Percentiles rank a stretch among this genome's conserved stretches.
phyloP scores from a whole-genome alignment of 1,140 invertebrate species.

The Orius laevigatus region DNA sequence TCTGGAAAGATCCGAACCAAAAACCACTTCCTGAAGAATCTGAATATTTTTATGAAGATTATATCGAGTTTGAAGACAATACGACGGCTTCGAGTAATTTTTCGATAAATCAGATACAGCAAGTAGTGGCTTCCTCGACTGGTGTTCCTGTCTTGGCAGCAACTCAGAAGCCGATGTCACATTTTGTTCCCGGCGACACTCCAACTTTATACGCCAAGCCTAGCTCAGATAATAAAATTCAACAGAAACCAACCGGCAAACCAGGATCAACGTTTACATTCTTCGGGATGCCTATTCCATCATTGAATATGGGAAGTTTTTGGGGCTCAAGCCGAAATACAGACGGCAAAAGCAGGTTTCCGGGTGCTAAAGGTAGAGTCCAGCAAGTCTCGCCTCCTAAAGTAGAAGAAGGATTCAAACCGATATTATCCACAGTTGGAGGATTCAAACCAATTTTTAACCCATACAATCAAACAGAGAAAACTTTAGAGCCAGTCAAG shows the following conservation, averaged over 20 bases:
- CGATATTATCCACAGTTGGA: slow-evolving; percentile 45
- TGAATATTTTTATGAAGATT: slow-evolving; percentile 68
- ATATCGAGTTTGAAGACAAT: slow-evolving; percentile 49
- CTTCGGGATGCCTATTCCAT: slow-evolving; percentile 64
- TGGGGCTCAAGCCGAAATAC: slow-evolving; percentile 35
- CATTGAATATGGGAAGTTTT: slow-evolving; percentile 45
- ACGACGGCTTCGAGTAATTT: slow-evolving; percentile 25
- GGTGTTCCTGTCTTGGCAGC: background rate
- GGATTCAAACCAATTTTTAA: slow-evolving; percentile 51
- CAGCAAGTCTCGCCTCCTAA: slow-evolving; percentile 15
- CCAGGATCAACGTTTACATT: slow-evolving; percentile 51
- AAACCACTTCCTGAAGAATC: slow-evolving; percentile 47
- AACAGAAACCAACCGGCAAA: slow-evolving; percentile 26
- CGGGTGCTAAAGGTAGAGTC: slow-evolving; percentile 16
- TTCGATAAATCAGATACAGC: slow-evolving; percentile 24
- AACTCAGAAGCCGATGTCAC: slow-evolving; percentile 21
- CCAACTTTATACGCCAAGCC: slow-evolving; percentile 42
- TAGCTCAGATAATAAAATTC: slow-evolving; percentile 5
- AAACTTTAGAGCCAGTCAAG: background rate
- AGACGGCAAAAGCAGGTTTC: slow-evolving; percentile 27
- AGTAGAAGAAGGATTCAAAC: slow-evolving; percentile 40
- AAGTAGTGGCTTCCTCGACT: slow-evolving; percentile 5
- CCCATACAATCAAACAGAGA: slow-evolving; percentile 25
- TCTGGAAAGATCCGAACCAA: slow-evolving; percentile 9
- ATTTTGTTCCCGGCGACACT: slow-evolving; percentile 37